Conservation (phyloP, 2,113 vertebrate genomes). For the Camelus bactrianus region DNA sequence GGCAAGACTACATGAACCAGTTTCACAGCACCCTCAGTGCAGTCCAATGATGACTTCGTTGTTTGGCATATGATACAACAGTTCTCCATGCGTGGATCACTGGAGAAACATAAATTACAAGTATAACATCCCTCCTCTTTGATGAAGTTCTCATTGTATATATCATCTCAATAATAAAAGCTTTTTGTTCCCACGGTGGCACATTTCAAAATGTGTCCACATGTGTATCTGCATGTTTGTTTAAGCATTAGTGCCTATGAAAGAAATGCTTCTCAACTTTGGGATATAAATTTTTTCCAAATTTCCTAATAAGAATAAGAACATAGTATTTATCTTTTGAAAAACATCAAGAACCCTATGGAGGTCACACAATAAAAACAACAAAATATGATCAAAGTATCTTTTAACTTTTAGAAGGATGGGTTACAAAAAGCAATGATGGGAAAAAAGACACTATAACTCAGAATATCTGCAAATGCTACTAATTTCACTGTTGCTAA, state of each 20-base stretch:
- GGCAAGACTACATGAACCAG: not conserved
- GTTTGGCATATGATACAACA: not conserved
- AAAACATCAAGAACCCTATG: slow-evolving; percentile 7
- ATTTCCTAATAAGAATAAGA: slow-evolving; percentile 31
- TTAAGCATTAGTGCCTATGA: not conserved
- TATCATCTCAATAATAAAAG: not conserved
- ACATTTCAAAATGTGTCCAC: not conserved
- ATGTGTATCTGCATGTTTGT: no score
- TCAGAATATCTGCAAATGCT: not conserved
- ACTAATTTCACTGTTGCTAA: not conserved
- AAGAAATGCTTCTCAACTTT: not conserved
- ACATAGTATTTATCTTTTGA: not conserved
- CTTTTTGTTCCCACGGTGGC: not conserved
- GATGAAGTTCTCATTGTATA: not conserved
- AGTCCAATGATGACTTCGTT: not conserved
- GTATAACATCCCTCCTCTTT: not conserved
- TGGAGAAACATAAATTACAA: not conserved
- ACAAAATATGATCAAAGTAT: not conserved
- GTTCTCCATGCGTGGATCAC: not conserved
- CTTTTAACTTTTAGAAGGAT: slow-evolving; percentile 9
- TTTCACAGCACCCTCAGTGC: not conserved
- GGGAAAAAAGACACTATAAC: not conserved
- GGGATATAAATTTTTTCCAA: not conserved
- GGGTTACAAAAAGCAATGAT: slow-evolving; percentile 11
- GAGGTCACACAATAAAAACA: not conserved